Base-by-base conservation (phyloP, 2,888 invertebrate genomes). In the Cecidostiba fungosa region DNA sequence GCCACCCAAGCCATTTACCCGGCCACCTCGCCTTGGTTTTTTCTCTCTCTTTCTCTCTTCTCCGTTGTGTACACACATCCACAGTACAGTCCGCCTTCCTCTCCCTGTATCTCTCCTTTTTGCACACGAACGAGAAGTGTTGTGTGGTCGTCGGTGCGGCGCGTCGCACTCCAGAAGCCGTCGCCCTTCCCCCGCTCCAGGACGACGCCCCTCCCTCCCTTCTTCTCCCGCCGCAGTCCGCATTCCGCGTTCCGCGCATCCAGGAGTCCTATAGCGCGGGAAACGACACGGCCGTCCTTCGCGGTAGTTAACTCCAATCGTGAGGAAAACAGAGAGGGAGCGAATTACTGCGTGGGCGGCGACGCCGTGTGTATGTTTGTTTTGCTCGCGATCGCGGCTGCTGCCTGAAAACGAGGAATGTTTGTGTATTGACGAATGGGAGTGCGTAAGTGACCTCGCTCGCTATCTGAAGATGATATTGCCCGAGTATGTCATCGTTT, bases 231-330 rank as follows among this genome's bases (percentile, higher is more conserved):
- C 79, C 19, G 5, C 43, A 29, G 36, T 50, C 26, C 69, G n/a
- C 66, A 32, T 62, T 81, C 81, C 50, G 19, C 80, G 72, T 59
- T 54, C 29, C 43, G 16, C 10, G 16, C 16, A 43, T 43, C 43
- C 43, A 12, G 43, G 43, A 12, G 43, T 23, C 50, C 26, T 43
- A 36, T n/a, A 39, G 72, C 77, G 77, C 77, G 77, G 50, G 62
- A 78, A 62, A 79, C 79, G 74, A 36, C 23, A 73, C 54, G 73
- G 54, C 72, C 77, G 72, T 83, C 83, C 83, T 77, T 83, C 72
- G 77, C 70, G 77, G 72, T 77, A 72, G 54, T 83, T 83, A 70
- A 77, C 81, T 81, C 62, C 43, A 19, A 62, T 62, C 32, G 78
- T 26, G 39, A 39, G 26, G 19, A n/a, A 59, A 59, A 59, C 54